These are phyloP conservation scores for Carassius gibelio DNA, from an alignment of 2,113 vertebrate genomes.

Conservation along the genomic window DNA sequence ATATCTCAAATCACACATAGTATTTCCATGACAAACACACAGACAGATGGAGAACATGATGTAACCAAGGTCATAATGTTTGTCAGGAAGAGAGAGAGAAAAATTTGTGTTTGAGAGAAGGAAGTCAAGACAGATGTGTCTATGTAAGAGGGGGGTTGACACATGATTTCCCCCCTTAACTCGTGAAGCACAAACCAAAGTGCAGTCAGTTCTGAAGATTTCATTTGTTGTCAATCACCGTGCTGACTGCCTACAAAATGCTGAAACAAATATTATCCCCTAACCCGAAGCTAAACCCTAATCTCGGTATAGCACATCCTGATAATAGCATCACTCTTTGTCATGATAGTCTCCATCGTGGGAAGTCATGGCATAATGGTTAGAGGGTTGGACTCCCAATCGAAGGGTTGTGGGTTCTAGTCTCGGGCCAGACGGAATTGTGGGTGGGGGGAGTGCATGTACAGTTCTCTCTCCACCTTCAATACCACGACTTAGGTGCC, in stretches of 20 bases:
- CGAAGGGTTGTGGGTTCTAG: too few species aligned
- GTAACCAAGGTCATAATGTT: constrained; percentile 8
- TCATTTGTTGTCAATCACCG: neutral
- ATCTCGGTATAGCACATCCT: neutral
- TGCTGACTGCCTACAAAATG: neutral
- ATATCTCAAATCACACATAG: neutral
- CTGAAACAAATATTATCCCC: neutral
- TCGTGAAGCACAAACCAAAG: neutral
- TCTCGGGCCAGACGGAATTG: too few species aligned
- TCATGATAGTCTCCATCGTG: neutral
- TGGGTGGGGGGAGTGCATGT: too few species aligned
- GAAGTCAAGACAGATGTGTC: neutral
- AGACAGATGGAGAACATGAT: constrained; percentile 4
- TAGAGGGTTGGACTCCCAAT: too few species aligned
- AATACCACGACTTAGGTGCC: too few species aligned
- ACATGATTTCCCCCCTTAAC: neutral
- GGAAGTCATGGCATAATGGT: too few species aligned
- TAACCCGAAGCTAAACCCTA: neutral
- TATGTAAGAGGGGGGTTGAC: neutral
- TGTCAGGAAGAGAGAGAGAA: neutral
- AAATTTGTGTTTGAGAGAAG: neutral
- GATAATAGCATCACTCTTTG: neutral
- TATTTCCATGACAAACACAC: constrained; percentile 7
- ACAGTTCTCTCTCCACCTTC: too few species aligned
- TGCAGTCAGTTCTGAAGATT: neutral